Evolutionary conservation across 2,888 invertebrate species (phyloP).

Genomic region (Caenorhabditis zanzibari): DNA sequence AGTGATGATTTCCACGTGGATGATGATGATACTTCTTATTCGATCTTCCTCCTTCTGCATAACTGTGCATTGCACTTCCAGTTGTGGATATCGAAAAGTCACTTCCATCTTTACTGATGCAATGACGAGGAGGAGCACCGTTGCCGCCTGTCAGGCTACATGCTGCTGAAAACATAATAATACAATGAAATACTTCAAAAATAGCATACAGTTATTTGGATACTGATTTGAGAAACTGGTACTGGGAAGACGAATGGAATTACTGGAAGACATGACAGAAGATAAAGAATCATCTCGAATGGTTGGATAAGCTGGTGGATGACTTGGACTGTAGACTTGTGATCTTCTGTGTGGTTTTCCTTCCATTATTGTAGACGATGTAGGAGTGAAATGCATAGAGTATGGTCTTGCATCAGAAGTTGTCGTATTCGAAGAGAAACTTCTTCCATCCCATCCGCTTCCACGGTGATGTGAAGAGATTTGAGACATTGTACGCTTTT

Average conservation of each 20-base stretch:
- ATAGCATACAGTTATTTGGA: conserved; percentile 70
- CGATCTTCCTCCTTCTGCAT: conserved; percentile 23
- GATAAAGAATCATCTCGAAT: conserved; percentile 65
- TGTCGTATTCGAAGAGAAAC: conserved; percentile 54
- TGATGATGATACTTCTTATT: conserved; percentile 37
- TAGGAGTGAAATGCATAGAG: conserved; percentile 65
- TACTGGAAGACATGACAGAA: conserved; percentile 73
- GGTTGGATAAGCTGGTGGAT: conserved; percentile 54
- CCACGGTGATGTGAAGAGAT: conserved; percentile 47
- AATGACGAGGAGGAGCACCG: conserved; percentile 41
- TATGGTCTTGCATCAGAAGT: conserved; percentile 63
- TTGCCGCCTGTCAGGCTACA: conserved; percentile 53
- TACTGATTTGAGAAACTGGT: conserved; percentile 67
- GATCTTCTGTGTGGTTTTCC: conserved; percentile 49
- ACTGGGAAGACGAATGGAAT: conserved; percentile 69
- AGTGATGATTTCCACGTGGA: conserved; percentile 58
- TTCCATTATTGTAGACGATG: conserved; percentile 59
- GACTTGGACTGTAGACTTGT: conserved; percentile 57
- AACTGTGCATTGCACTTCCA: conserved; percentile 56
- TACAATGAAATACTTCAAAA: background rate
- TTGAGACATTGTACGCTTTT: conserved; percentile 55
- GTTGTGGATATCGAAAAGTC: conserved; percentile 64
- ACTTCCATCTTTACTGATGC: conserved; percentile 69
- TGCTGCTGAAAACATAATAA: conserved; percentile 59
- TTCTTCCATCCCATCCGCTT: conserved; percentile 50